Percentiles rank a stretch among this genome's conserved stretches.
phyloP scores from a whole-genome alignment of 1,140 invertebrate genomes.

The Drosophila aff. region DNA sequence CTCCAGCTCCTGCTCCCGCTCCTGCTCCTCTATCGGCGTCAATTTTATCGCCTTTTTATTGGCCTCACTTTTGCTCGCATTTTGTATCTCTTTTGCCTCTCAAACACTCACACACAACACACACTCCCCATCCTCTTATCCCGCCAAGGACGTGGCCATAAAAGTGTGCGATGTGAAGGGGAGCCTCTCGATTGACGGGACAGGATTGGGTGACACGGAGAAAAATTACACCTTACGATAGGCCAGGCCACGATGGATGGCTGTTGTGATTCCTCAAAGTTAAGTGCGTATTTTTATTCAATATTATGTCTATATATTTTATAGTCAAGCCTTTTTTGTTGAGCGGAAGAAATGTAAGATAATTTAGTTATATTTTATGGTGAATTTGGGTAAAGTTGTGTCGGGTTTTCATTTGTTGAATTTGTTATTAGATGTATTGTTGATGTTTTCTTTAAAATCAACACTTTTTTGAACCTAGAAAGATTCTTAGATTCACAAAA shows the following conservation, averaged over 20 bases:
- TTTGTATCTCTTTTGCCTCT: constrained; percentile 53
- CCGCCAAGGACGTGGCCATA: constrained; percentile 63
- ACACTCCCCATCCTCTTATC: constrained; percentile 27
- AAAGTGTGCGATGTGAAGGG: constrained; percentile 63
- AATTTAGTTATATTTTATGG: not conserved
- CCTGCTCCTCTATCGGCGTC: constrained; percentile 53
- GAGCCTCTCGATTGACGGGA: constrained; percentile 33
- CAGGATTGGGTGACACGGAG: constrained; percentile 18
- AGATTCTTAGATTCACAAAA: not conserved
- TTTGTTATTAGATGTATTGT: not conserved
- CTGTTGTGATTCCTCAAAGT: not conserved
- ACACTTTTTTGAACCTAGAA: not conserved
- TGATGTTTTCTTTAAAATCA: not conserved
- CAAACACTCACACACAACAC: constrained; percentile 22
- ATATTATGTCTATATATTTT: constrained; percentile 2
- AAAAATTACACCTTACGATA: constrained; percentile 18
- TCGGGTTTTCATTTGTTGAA: not conserved
- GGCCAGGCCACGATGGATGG: not conserved
- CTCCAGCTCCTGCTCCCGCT: not conserved
- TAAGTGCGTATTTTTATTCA: constrained; percentile 8
- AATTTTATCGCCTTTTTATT: constrained; percentile 82
- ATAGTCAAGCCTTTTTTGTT: constrained; percentile 3
- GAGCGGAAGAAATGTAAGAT: too few relatives aligned
- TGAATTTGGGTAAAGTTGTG: not conserved
- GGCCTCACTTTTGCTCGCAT: constrained; percentile 80